A percentile compares a stretch with the other conserved stretches of the same genome.
Conservation (phyloP, 2,113 vertebrate genomes). For the Psilopsiagon aymara region DNA sequence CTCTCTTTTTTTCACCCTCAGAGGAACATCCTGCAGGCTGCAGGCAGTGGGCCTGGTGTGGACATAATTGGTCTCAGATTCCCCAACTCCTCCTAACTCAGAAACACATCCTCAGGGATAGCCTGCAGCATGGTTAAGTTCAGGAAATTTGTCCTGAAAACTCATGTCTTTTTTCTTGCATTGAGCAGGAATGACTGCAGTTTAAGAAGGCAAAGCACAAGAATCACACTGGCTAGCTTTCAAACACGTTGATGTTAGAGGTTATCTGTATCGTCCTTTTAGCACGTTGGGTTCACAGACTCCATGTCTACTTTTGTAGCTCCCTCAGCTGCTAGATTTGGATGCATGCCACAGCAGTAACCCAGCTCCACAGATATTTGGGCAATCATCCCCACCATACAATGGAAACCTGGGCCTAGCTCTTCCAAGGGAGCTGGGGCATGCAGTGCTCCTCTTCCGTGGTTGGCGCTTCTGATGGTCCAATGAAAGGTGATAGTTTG, state of each 20-base stretch:
- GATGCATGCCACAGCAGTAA: not conserved
- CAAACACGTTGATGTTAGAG: not conserved
- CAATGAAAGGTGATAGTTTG: not conserved
- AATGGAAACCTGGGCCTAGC: not conserved
- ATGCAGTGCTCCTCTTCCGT: not conserved
- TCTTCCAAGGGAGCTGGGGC: not conserved
- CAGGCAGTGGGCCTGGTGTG: not conserved
- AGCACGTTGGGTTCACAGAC: not conserved
- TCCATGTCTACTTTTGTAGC: not conserved
- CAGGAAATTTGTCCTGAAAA: not conserved
- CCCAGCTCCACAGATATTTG: not conserved
- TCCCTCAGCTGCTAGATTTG: not conserved
- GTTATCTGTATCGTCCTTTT: not conserved
- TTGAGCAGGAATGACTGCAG: not conserved
- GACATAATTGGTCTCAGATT: not conserved
- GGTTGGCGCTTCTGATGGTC: not conserved
- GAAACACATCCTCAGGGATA: not conserved
- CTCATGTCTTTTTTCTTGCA: not conserved
- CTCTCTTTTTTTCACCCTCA: not conserved
- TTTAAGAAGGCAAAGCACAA: not conserved
- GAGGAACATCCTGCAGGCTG: not conserved
- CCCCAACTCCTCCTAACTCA: not conserved
- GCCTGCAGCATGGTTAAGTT: fast-evolving
- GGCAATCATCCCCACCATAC: not conserved
- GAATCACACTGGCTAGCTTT: not conserved